Evolutionary conservation across 2,113 vertebrate genomes (phyloP).

Genomic region (Henicopernis longicauda): DNA sequence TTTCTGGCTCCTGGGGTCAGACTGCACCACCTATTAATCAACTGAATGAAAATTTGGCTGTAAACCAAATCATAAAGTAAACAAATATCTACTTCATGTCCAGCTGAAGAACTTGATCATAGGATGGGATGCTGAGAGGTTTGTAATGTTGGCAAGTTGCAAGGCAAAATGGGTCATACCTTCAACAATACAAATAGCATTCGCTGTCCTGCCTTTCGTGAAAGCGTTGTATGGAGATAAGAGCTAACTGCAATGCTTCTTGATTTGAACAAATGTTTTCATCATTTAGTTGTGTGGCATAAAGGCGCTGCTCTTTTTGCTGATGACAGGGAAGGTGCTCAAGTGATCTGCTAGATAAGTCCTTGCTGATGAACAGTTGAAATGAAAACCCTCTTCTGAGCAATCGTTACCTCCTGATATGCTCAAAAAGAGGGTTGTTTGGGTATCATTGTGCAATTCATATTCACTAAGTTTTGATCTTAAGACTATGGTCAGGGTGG

Average conservation of each 20-base stretch:
- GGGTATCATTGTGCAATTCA: not conserved
- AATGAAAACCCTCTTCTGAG: not conserved
- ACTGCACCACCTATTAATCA: not conserved
- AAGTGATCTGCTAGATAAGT: not conserved
- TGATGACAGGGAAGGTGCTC: not conserved
- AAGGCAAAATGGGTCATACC: not conserved
- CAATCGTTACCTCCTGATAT: accelerated
- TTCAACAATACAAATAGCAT: not conserved
- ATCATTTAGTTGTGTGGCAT: not conserved
- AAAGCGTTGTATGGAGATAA: not conserved
- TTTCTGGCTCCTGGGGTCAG: not conserved
- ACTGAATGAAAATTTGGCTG: not conserved
- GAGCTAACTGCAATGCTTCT: not conserved
- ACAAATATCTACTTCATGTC: not conserved
- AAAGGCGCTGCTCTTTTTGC: not conserved
- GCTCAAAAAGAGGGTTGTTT: not conserved
- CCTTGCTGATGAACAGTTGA: not conserved
- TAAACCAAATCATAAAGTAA: not conserved
- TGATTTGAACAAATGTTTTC: not conserved
- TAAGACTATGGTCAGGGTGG: not conserved
- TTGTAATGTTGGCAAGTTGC: not conserved
- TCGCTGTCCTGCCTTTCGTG: not conserved
- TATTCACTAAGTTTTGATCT: not conserved
- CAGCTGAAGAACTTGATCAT: not conserved
- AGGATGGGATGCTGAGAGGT: not conserved